Percentiles rank a stretch among this genome's conserved stretches.
Conservation (phyloP, 1,140 invertebrate genomes). For the Ectropis grisescens region DNA sequence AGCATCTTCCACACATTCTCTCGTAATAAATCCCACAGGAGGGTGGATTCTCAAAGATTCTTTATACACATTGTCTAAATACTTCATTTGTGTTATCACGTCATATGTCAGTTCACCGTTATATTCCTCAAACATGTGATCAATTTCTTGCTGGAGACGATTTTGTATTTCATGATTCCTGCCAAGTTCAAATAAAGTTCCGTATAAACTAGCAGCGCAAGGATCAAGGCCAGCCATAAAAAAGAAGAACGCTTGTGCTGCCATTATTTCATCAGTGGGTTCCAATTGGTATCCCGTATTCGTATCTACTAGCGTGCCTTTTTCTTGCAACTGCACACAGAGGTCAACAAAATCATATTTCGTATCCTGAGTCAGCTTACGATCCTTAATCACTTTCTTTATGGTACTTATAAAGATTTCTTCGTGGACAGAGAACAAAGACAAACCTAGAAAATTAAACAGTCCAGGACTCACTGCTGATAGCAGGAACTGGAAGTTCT, state of each 20-base stretch:
- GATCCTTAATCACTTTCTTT: constrained; percentile 12
- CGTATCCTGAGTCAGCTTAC: constrained; percentile 6
- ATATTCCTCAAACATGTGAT: constrained; percentile 27
- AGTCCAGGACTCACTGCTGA: constrained; percentile 8
- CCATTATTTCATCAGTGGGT: constrained; percentile 52
- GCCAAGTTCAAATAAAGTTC: constrained; percentile 44
- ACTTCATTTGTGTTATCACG: constrained; percentile 40
- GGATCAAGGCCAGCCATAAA: constrained; percentile 72
- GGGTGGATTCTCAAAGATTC: constrained; percentile 66
- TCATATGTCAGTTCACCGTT: constrained; percentile 51
- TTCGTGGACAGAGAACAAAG: constrained; percentile 21
- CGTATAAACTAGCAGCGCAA: constrained; percentile 39
- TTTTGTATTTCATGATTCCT: constrained; percentile 50
- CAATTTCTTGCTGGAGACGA: constrained; percentile 54
- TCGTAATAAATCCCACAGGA: constrained; percentile 43
- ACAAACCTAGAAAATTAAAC: constrained; percentile 15
- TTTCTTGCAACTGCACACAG: constrained; percentile 21
- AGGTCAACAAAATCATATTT: constrained; percentile 22
- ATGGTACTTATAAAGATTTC: constrained; percentile 21
- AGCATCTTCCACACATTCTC: constrained; percentile 53
- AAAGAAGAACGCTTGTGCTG: constrained; percentile 68
- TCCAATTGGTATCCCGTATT: constrained; percentile 17
- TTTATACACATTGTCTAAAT: constrained; percentile 62
- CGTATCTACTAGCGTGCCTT: constrained; percentile 19
- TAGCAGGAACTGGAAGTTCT: constrained; percentile 14